Evolutionary conservation across 1,140 invertebrate genomes (phyloP), one percentile per base, ranked within the genome.

Genomic region (Eupeodes corollae): DNA sequence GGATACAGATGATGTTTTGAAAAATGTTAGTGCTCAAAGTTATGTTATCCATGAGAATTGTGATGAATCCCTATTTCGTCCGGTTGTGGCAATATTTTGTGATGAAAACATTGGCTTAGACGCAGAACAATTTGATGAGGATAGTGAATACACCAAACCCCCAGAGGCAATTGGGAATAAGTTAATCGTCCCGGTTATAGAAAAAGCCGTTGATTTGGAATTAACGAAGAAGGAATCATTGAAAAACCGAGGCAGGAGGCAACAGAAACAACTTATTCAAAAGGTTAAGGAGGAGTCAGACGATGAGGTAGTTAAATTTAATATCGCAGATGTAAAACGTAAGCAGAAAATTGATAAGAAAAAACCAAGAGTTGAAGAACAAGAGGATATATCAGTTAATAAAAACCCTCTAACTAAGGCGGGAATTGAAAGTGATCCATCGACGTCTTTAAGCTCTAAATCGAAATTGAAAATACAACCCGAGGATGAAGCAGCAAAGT

Each of bases 1-100:
- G 49, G 75, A 75, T 40, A 70, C 71, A 43, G 63, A 70, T n/a
- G 68, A 63, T 40, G 57, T 60, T 42, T 55, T 60, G 15, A 57
- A 70, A 13, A 68, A 70, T 12, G 65, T 63, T 42, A 50, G 70
- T 47, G 57, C 61, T 34, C 57, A 63, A 54, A 73, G 75, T 53
- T 61, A 55, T 41, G 56, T 72, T 46, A 79, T 79, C 44, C 70
- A 73, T 53, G 71, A 77, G 59, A 80, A 80, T 61, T 74, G 72
- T 51, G 79, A 80, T 63, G 79, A 79, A 66, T 71, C 73, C 10
- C 61, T 76, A 5, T 80, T 80, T 57, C 70, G 79, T 10, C 77
- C 77, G 3, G 73, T 79, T 33, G 72, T 80, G 11, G 61, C 71
- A 15, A 68, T 68, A 14, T 64, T 68, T 42, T 64, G 65, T 40